Percentiles rank a stretch among this genome's conserved stretches.
Evolutionary conservation across 2,797 vertebrate species (phyloP).

Genomic region (Dicrostonyx torquatus): DNA sequence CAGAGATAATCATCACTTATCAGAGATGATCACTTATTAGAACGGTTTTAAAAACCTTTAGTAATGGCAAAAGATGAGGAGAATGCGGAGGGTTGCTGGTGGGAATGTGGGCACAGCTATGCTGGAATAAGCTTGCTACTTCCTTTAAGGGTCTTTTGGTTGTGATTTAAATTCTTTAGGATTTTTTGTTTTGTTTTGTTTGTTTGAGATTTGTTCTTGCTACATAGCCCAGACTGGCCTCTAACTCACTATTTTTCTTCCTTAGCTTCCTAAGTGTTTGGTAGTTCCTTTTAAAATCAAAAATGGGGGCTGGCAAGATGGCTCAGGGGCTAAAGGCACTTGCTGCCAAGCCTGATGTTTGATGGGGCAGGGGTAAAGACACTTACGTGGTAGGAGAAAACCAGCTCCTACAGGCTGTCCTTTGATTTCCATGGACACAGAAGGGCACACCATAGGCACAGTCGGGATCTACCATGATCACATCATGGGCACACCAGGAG

Average conservation of each 20-base stretch:
- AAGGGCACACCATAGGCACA: too few species aligned
- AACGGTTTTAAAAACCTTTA: neutral
- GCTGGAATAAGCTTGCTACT: fast-evolving
- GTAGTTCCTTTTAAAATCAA: neutral
- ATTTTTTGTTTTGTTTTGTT: neutral
- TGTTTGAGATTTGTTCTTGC: neutral
- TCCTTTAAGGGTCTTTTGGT: neutral
- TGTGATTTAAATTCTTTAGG: neutral
- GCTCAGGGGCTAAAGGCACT: neutral
- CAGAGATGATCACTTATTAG: neutral
- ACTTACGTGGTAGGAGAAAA: too few species aligned
- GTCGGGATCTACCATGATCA: too few species aligned
- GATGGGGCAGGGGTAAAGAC: neutral
- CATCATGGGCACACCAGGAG: neutral
- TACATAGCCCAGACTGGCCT: neutral
- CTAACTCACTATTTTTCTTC: neutral
- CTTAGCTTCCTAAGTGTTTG: neutral
- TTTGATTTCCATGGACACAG: neutral
- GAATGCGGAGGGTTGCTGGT: fast-evolving
- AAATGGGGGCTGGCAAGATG: neutral
- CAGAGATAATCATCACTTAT: too few species aligned
- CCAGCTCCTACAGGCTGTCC: neutral
- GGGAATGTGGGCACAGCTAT: fast-evolving
- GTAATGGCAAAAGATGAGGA: neutral
- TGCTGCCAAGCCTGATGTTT: neutral